These are phyloP conservation scores for Polydrusus pterygomalis DNA, from an alignment of 2,888 invertebrate genomes.

Conservation along the genomic window DNA sequence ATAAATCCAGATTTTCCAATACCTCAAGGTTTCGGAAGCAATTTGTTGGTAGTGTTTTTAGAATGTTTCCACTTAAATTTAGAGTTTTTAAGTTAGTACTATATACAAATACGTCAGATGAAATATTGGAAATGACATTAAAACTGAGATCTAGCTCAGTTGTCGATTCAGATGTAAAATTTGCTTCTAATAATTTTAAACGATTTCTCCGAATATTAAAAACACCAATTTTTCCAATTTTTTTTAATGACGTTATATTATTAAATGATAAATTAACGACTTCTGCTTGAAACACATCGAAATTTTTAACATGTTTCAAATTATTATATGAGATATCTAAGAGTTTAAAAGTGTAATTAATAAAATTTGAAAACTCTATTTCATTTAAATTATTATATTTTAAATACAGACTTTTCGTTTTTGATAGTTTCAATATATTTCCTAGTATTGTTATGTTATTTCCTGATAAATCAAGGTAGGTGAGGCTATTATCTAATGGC, in stretches of 20 bases:
- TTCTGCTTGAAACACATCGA: background rate
- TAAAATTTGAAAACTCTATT: background rate
- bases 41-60: background rate
- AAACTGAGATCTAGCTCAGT: constrained; percentile 13
- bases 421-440: background rate
- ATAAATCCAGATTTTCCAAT: constrained; percentile 21
- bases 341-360: background rate
- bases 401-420: background rate
- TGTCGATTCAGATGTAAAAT: background rate
- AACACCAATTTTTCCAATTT: constrained; percentile 14
- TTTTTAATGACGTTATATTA: background rate
- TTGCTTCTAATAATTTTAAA: background rate
- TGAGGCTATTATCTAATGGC: background rate
- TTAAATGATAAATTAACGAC: constrained; percentile 7
- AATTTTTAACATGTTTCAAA: background rate
- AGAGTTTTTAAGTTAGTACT: constrained; percentile 4
- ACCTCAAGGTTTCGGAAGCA: background rate
- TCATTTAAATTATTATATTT: background rate
- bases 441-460: background rate
- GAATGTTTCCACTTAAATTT: background rate
- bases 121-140: constrained; percentile 10
- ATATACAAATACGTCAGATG: background rate
- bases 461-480: constrained; percentile 3
- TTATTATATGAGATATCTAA: constrained; percentile 18
- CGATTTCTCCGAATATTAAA: constrained; percentile 10